Conservation (phyloP, 2,888 invertebrate genomes). For the Opisthograptis luteolata region DNA sequence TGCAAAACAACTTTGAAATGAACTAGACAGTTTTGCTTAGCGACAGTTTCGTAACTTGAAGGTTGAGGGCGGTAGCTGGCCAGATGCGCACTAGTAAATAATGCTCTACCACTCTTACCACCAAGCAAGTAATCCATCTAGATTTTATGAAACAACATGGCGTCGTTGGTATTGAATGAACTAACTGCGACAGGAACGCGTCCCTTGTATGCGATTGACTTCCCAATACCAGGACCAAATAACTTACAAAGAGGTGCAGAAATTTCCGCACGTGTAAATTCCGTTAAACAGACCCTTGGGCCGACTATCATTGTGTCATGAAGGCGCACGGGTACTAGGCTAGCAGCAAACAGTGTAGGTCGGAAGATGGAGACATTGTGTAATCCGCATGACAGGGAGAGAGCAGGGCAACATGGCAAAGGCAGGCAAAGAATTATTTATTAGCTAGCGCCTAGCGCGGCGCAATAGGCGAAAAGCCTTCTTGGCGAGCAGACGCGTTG, state of each 20-base stretch:
- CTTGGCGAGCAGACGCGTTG: slow-evolving; percentile 49
- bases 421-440: background rate
- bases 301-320: slow-evolving; percentile 27
- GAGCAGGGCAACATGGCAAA: slow-evolving; percentile 30
- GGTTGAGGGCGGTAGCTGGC: no score
- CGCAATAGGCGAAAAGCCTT: slow-evolving; percentile 46
- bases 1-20: no score
- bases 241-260: slow-evolving; percentile 36
- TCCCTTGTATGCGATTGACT: slow-evolving; percentile 68
- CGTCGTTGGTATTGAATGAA: no score
- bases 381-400: slow-evolving; percentile 1
- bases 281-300: background rate
- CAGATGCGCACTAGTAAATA: no score
- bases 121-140: no score
- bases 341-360: slow-evolving; percentile 30
- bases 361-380: background rate
- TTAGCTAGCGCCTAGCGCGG: no score
- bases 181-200: slow-evolving; percentile 55
- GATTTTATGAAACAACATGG: no score
- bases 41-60: no score
- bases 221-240: slow-evolving; percentile 63
- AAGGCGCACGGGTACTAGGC: slow-evolving; percentile 31
- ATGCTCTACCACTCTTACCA: no score
- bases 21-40: no score
- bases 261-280: slow-evolving; percentile 40